Evolutionary conservation across 2,113 vertebrate genomes (phyloP).

Genomic region (Rissa tridactyla): DNA sequence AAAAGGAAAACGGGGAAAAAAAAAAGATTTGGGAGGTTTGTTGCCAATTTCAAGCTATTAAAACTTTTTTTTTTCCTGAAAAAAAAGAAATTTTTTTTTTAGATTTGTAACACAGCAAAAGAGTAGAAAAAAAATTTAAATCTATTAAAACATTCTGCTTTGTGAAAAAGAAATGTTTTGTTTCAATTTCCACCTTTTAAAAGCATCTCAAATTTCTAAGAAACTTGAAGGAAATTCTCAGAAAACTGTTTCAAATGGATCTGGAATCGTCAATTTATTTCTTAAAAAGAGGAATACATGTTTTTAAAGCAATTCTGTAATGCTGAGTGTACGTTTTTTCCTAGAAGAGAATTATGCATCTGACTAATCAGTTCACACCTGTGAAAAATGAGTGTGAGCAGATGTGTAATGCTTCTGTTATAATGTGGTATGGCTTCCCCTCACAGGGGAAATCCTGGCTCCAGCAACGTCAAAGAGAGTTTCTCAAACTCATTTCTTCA

Average conservation of each 20-base stretch:
- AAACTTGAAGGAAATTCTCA: not conserved
- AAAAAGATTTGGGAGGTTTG: not conserved
- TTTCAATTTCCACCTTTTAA: not conserved
- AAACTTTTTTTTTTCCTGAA: not conserved
- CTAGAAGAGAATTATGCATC: not conserved
- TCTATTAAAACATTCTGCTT: not conserved
- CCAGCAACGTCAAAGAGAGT: not conserved
- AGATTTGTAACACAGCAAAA: not conserved
- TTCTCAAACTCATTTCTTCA: slow-evolving; percentile 39
- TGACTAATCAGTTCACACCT: slow-evolving; percentile 29
- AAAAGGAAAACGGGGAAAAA: too few relatives aligned
- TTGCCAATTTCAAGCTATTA: not conserved
- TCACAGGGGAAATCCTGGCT: slow-evolving; percentile 26
- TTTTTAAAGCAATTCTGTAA: not conserved
- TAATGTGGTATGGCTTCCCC: not conserved
- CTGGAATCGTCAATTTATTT: not conserved
- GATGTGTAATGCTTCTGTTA: slow-evolving; percentile 40
- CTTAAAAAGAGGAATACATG: not conserved
- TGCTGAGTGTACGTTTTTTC: not conserved
- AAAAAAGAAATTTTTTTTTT: not conserved
- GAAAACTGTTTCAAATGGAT: not conserved
- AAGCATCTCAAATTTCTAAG: not conserved
- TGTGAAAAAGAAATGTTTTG: not conserved
- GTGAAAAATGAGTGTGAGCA: not conserved
- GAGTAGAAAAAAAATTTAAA: not conserved